phyloP scores from a whole-genome alignment of 2,888 invertebrate genomes.

The Cotesia congregata region DNA sequence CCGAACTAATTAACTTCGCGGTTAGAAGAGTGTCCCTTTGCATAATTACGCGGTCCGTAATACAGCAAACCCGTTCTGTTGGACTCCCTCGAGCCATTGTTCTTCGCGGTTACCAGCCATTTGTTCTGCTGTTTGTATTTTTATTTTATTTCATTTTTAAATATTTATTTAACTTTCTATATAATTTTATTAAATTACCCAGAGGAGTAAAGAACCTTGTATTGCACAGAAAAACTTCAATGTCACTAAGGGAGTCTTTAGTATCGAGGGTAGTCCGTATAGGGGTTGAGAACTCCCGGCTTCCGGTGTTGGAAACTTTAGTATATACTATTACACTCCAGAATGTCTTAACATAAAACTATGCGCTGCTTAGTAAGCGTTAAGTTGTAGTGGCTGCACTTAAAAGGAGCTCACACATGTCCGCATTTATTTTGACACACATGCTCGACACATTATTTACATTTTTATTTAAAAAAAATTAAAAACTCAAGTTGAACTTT shows the following conservation, averaged over 20 bases:
- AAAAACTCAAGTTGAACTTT: too few species aligned
- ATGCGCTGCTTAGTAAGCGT: neutral
- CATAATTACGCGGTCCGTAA: conserved; percentile 51
- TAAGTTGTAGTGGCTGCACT: too few species aligned
- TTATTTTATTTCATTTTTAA: neutral
- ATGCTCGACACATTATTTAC: too few species aligned
- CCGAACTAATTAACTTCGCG: conserved; percentile 56
- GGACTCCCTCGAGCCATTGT: conserved; percentile 40
- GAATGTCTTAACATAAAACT: neutral
- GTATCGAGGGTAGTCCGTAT: neutral
- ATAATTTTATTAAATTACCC: neutral
- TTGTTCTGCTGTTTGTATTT: neutral
- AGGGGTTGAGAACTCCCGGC: neutral
- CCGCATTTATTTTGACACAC: too few species aligned
- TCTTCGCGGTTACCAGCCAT: conserved; percentile 42
- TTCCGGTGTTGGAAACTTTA: neutral
- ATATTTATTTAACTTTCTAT: neutral
- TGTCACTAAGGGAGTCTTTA: too few species aligned
- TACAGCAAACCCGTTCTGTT: conserved; percentile 28
- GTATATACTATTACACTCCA: neutral
- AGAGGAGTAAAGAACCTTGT: too few species aligned
- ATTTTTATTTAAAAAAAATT: too few species aligned
- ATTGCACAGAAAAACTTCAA: too few species aligned
- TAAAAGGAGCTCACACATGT: too few species aligned
- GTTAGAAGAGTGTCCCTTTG: conserved; percentile 48